Base-by-base conservation (phyloP, 1,140 invertebrate genomes). In the Anoplophora glabripennis region DNA sequence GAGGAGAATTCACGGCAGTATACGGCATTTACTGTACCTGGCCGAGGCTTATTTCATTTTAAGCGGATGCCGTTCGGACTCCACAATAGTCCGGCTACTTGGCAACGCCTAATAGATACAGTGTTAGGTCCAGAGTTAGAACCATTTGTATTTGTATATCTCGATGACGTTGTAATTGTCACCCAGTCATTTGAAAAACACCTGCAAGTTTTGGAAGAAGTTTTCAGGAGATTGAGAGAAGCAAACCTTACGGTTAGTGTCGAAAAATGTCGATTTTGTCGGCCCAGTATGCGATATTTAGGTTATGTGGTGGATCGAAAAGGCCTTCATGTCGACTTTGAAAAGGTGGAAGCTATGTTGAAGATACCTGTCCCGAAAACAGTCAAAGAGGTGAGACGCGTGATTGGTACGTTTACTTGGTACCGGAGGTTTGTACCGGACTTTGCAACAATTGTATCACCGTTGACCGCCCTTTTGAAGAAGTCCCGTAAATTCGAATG, bases 101-200 rank as follows among this genome's bases (percentile, higher is more conserved):
- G 76, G 35, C 71, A 77, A 53, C 60, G 74, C 1, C 49, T 71
- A 34, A 70, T 75, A 53, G 72, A 74, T 54, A 42, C 18, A 0
- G 44, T 75, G 4, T 65, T 76, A 51, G 55, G 53, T 3, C 28
- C 62, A 28, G 57, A 64, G 49, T 36, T 67, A n/a, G 57, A 70
- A 33, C 67, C 57, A 8, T 37, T 36, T 35, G 57, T 59, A 0
- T 67, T 68, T 38, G 53, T 21, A 1, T 74, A 74, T 52, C 37
- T 76, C 15, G 73, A 76, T 58, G 68, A 76, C 18, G 67, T 75
- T 15, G 64, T 75, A 0, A 67, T 76, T 10, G 63, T 62, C 45
- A 56, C 66, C 0, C 33, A 46, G 12, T 65, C 40, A 7, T 72
- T 73, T 28, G 21, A 28, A 3, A 28, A 28, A 28, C 21, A 28